phyloP scores from a whole-genome alignment of 2,888 invertebrate species.

The Odontocolon sp. region DNA sequence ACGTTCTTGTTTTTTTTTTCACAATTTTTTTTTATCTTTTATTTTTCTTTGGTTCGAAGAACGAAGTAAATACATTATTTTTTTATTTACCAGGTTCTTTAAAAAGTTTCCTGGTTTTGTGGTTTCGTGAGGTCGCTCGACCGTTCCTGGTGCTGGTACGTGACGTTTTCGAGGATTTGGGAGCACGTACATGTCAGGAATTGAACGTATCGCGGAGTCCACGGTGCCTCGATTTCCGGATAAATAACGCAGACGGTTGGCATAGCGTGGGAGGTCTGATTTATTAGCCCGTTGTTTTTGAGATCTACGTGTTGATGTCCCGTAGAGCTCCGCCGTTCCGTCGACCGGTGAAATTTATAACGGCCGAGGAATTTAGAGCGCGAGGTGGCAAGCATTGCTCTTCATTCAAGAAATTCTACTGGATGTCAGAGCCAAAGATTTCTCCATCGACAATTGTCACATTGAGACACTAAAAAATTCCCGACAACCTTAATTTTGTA shows the following conservation, averaged over 20 bases:
- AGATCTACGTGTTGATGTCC: conserved; percentile 45
- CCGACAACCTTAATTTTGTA: too few relatives aligned
- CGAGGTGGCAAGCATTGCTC: neutral
- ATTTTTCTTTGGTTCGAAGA: neutral
- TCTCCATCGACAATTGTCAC: too few relatives aligned
- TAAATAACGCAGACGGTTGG: conserved; percentile 8
- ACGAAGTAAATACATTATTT: neutral
- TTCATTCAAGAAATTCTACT: too few relatives aligned
- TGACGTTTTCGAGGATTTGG: neutral
- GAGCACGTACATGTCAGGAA: conserved; percentile 33
- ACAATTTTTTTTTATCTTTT: neutral
- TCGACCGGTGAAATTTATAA: conserved; percentile 42
- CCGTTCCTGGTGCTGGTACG: neutral
- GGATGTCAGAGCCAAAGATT: too few relatives aligned
- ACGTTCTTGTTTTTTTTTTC: too few relatives aligned
- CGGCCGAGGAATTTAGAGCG: conserved; percentile 40
- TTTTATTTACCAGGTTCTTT: neutral
- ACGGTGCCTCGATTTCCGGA: conserved; percentile 29
- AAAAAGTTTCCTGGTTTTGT: neutral
- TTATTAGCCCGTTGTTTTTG: conserved; percentile 52
- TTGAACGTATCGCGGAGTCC: neutral
- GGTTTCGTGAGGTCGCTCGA: neutral
- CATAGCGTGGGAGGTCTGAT: conserved; percentile 48
- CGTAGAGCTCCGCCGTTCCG: conserved; percentile 21
- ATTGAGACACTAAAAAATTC: neutral